A percentile compares a stretch with the other conserved stretches of the same genome.
Evolutionary conservation across 2,113 vertebrate species (phyloP).

Genomic region (Phasianus colchicus): DNA sequence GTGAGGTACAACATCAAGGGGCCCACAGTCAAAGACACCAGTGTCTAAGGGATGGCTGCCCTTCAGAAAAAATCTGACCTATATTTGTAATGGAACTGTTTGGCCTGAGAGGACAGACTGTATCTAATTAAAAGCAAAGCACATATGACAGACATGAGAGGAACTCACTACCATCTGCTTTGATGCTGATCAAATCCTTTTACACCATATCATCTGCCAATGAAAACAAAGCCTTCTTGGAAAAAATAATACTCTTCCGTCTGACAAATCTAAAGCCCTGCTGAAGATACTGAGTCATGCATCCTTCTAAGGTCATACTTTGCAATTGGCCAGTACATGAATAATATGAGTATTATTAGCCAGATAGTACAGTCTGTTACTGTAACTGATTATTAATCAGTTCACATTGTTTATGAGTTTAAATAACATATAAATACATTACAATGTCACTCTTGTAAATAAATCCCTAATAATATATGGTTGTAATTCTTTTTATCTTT

Average conservation of each 20-base stretch:
- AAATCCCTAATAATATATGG: background rate
- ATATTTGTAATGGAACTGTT: background rate
- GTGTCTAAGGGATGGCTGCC: background rate
- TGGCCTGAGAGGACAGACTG: constrained; percentile 3
- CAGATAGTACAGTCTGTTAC: background rate
- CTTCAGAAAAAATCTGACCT: constrained; percentile 4
- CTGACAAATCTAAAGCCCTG: background rate
- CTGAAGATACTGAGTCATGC: background rate
- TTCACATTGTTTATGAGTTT: background rate
- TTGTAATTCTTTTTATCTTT: background rate
- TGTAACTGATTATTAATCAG: background rate
- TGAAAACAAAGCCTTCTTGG: background rate
- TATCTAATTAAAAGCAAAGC: constrained; percentile 46
- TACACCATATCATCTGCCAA: background rate
- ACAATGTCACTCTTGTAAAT: background rate
- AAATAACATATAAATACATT: background rate
- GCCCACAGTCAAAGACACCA: background rate
- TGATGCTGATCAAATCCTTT: constrained; percentile 35
- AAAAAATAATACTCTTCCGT: background rate
- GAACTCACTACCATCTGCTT: constrained; percentile 25
- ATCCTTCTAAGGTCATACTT: background rate
- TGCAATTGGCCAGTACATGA: background rate
- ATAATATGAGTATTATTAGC: constrained; percentile 12
- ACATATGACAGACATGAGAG: constrained; percentile 26
- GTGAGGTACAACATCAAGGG: background rate